These are phyloP conservation scores for Cantharis lateralis DNA, from an alignment of 2,888 invertebrate species.

Conservation along the genomic window DNA sequence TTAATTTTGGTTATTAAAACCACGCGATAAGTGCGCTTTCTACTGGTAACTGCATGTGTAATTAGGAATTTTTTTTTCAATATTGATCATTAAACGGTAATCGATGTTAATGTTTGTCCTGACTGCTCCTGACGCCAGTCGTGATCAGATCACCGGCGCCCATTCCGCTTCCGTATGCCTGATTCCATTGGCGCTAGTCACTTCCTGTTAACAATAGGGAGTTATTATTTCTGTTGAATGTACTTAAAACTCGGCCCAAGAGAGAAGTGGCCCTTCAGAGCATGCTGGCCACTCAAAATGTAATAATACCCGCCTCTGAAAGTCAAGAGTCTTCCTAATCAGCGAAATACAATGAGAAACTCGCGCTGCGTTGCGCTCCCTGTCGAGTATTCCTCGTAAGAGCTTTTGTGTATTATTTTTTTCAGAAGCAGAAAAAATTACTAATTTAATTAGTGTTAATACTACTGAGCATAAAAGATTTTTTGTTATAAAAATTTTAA, in stretches of 20 bases:
- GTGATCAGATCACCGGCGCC: slow-evolving; percentile 27
- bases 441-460: background rate
- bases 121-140: slow-evolving; percentile 31
- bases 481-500: background rate
- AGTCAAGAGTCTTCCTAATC: slow-evolving; percentile 44
- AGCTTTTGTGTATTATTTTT: slow-evolving; percentile 25
- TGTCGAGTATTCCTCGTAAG: slow-evolving; percentile 33
- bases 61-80: background rate
- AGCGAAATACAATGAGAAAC: slow-evolving; percentile 41
- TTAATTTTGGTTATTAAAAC: slow-evolving; percentile 16
- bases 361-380: slow-evolving; percentile 32
- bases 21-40: background rate
- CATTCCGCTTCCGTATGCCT: slow-evolving; percentile 33
- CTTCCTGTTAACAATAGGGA: slow-evolving; percentile 35
- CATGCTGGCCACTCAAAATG: slow-evolving; percentile 46
- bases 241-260: slow-evolving; percentile 43
- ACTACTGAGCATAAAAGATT: background rate
- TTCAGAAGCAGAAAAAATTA: slow-evolving; percentile 5
- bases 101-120: slow-evolving; percentile 11
- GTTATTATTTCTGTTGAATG: slow-evolving; percentile 34
- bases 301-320: slow-evolving; percentile 44
- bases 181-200: slow-evolving; percentile 36
- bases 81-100: slow-evolving; percentile 25
- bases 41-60: background rate
- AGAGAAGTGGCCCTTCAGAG: slow-evolving; percentile 45